Percentiles rank a stretch among this genome's conserved stretches.
These are phyloP conservation scores for Neosalanx taihuensis DNA, from an alignment of 2,797 vertebrate genomes.

Conservation along the genomic window DNA sequence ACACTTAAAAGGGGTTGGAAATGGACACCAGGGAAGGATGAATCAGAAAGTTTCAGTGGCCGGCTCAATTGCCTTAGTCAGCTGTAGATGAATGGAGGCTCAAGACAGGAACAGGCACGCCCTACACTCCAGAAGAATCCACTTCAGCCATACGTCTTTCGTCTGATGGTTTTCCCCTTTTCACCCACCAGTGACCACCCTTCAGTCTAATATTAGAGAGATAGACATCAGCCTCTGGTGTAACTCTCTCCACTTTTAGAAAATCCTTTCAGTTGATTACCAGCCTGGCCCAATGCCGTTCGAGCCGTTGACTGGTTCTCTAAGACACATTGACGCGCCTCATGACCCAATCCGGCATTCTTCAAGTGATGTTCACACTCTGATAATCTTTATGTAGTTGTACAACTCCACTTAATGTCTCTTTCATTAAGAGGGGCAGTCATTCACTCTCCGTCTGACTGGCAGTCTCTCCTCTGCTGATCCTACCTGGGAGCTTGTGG, in stretches of 20 bases:
- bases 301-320: constrained; percentile 30
- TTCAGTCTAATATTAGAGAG: constrained; percentile 53
- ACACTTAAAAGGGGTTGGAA: not conserved
- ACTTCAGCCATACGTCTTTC: too few relatives aligned
- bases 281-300: constrained; percentile 48
- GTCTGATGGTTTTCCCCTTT: not conserved
- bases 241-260: constrained; percentile 43
- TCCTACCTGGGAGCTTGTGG: not conserved
- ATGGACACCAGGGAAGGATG: not conserved
- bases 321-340: constrained; percentile 17
- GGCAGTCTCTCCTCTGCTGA: not conserved
- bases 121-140: too few relatives aligned
- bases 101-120: too few relatives aligned
- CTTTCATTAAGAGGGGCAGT: not conserved
- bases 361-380: not conserved
- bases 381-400: not conserved
- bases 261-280: constrained; percentile 54
- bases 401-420: not conserved
- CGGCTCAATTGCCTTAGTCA: too few relatives aligned
- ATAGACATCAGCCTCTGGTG: constrained; percentile 24
- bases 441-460: too few relatives aligned
- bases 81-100: too few relatives aligned
- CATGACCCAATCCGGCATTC: not conserved
- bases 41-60: not conserved
- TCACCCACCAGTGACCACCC: not conserved